phyloP scores from a whole-genome alignment of 37 sponge, comb jelly and placozoan genomes.

The Sycon ciliatum region DNA sequence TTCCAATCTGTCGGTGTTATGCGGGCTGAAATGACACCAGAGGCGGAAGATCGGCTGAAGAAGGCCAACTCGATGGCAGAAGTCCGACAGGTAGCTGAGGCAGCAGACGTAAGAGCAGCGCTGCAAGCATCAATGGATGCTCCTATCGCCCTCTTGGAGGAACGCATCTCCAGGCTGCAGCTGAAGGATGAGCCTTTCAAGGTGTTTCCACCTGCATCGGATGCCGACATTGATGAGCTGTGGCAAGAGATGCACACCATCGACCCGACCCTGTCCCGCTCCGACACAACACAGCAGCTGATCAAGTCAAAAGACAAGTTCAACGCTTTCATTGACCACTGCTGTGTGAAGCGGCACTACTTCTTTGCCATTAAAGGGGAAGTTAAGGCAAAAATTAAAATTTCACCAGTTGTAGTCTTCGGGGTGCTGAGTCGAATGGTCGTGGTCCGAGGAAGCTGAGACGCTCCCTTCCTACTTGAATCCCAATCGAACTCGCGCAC shows the following conservation, averaged over 20 bases:
- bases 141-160: no score
- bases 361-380: not conserved
- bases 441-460: no score
- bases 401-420: no score
- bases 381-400: no score
- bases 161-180: no score
- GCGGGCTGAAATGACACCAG: not conserved
- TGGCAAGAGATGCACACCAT: not conserved
- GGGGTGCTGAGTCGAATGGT: no score
- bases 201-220: not conserved
- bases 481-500: no score
- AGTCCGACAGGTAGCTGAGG: no score
- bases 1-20: constrained; percentile 40
- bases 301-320: not conserved
- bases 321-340: not conserved
- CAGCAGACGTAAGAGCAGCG: no score
- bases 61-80: not conserved
- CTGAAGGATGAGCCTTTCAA: not conserved
- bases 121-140: no score
- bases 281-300: not conserved
- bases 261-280: not conserved
- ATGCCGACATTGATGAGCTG: not conserved
- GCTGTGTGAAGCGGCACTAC: not conserved
- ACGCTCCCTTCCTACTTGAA: no score
- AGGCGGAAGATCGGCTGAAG: not conserved